These are phyloP conservation scores for Pammene fasciana DNA, from an alignment of 2,888 invertebrate genomes.

Conservation along the genomic window DNA sequence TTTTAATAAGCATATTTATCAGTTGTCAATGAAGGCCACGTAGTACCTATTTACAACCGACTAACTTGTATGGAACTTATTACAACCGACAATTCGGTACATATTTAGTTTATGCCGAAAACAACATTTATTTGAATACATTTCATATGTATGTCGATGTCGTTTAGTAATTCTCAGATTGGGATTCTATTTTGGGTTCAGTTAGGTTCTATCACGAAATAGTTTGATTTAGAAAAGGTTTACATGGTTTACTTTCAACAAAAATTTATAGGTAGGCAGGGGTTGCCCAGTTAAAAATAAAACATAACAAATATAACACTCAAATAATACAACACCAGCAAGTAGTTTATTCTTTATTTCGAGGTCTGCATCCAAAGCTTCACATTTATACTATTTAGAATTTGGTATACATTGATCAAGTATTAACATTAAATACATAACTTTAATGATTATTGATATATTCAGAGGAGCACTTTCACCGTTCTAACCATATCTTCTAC, in stretches of 20 bases:
- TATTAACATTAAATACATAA: slow-evolving; percentile 18
- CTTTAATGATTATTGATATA: slow-evolving; percentile 15
- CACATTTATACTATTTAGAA: slow-evolving; percentile 26
- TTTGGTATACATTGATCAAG: slow-evolving; percentile 37
- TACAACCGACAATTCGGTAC: no score
- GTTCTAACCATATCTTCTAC: slow-evolving; percentile 31
- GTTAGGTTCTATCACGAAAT: not conserved
- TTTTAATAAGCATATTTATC: not conserved
- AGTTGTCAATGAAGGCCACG: no score
- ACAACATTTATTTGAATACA: no score
- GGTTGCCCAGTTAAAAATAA: no score
- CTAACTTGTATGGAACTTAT: no score
- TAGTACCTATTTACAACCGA: no score
- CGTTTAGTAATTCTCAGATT: no score
- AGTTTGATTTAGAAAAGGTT: no score
- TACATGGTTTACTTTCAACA: slow-evolving; percentile 25
- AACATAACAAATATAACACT: not conserved
- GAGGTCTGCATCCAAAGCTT: slow-evolving; percentile 33
- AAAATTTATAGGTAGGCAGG: not conserved
- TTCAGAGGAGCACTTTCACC: slow-evolving; percentile 44
- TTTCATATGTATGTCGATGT: no score
- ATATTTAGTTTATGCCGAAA: no score
- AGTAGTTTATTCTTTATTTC: slow-evolving; percentile 32
- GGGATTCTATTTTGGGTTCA: not conserved
- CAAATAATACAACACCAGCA: slow-evolving; percentile 8